Percentiles rank a stretch among this genome's conserved stretches.
Evolutionary conservation across 2,888 invertebrate genomes (phyloP).

Genomic region (Callinectes sapidus): DNA sequence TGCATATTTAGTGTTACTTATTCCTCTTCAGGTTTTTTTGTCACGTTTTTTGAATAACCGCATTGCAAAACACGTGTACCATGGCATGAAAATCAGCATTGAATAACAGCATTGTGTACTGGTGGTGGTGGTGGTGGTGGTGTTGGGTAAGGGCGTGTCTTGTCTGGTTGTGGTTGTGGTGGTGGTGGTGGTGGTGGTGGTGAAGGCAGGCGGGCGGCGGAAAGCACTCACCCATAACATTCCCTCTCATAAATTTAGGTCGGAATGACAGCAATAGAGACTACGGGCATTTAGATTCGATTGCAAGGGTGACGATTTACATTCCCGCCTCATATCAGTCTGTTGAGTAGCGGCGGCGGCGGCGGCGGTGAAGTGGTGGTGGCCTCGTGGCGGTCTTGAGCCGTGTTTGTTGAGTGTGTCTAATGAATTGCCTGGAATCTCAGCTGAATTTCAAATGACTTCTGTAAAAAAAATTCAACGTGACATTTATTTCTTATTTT

Average conservation of each 20-base stretch:
- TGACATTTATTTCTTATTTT: neutral
- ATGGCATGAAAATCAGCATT: neutral
- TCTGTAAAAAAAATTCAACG: neutral
- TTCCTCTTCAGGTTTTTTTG: neutral
- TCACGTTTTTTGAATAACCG: neutral
- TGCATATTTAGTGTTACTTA: neutral
- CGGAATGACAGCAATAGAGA: conserved; percentile 1
- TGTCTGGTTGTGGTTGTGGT: neutral
- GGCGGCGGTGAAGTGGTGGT: neutral
- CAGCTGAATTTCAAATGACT: neutral
- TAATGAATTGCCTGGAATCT: neutral
- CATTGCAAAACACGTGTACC: too few species aligned
- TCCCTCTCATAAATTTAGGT: neutral
- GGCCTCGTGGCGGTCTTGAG: neutral
- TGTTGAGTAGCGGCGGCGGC: neutral
- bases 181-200: neutral
- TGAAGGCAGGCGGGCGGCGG: neutral
- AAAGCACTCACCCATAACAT: conserved; percentile 20
- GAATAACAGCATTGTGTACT: too few species aligned
- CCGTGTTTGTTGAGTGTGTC: neutral
- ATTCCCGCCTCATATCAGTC: conserved; percentile 12
- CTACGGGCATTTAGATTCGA: conserved; percentile 13
- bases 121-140: neutral
- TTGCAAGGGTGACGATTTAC: neutral
- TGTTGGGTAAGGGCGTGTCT: neutral